phyloP scores from a whole-genome alignment of 1,140 invertebrate genomes.

The Monochamus saltuarius region DNA sequence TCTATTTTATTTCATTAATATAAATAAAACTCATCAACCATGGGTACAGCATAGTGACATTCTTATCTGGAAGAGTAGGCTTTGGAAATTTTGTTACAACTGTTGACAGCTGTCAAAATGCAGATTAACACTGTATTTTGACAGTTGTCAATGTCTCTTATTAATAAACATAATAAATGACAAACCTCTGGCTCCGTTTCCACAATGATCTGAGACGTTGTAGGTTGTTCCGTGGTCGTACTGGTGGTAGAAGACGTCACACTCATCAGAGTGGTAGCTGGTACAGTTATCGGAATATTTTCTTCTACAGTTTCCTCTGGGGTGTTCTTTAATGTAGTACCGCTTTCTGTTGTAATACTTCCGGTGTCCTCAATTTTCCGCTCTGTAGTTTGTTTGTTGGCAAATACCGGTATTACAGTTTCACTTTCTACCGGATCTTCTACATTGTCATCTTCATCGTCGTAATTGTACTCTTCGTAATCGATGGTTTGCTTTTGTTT shows the following conservation, averaged over 20 bases:
- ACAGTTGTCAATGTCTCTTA: no score
- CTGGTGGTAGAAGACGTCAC: constrained; percentile 7
- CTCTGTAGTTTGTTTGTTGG: constrained; percentile 7
- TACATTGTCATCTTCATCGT: constrained; percentile 41
- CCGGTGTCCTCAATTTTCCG: constrained; percentile 9
- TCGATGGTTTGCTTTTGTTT: constrained; percentile 15
- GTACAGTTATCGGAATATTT: constrained; percentile 20
- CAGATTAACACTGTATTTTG: no score
- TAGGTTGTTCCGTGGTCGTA: constrained; percentile 34
- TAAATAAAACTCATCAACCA: no score
- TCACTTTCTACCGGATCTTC: constrained; percentile 42
- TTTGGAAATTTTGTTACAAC: no score
- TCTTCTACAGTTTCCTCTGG: constrained; percentile 20
- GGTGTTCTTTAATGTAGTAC: constrained; percentile 15
- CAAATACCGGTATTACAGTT: constrained; percentile 42
- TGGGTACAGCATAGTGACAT: no score
- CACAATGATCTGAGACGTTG: constrained; percentile 32
- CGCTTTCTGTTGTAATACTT: constrained; percentile 12
- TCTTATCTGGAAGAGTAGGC: no score
- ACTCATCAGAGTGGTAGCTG: constrained; percentile 22
- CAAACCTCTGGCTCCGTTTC: constrained; percentile 29
- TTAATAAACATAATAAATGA: no score
- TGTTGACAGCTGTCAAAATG: no score
- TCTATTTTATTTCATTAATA: no score
- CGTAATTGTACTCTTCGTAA: constrained; percentile 40